Conservation (phyloP, 2,888 invertebrate genomes). For the Drosophila antonietae region DNA sequence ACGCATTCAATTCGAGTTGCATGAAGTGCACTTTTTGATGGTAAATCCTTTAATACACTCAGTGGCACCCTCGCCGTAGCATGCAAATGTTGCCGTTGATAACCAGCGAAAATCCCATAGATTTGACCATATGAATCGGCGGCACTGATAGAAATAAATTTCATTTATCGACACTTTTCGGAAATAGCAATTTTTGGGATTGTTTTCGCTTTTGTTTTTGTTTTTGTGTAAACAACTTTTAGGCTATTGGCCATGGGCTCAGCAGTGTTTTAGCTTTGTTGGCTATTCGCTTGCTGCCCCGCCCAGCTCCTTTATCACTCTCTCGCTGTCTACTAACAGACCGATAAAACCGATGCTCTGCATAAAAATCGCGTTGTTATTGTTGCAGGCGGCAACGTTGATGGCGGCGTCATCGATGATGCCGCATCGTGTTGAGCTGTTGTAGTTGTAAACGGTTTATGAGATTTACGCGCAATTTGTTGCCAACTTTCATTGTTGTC, state of each 20-base stretch:
- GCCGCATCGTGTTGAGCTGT: constrained; percentile 64
- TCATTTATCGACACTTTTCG: constrained; percentile 58
- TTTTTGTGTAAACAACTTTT: constrained; percentile 53
- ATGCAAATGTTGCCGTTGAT: constrained; percentile 42
- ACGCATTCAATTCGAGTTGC: not conserved
- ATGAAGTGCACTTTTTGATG: constrained; percentile 4
- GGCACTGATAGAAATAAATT: constrained; percentile 72
- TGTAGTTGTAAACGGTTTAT: constrained; percentile 81
- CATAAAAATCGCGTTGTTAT: constrained; percentile 79
- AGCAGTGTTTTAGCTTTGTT: constrained; percentile 66
- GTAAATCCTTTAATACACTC: constrained; percentile 40
- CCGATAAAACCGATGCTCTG: constrained; percentile 55
- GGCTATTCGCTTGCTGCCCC: constrained; percentile 26
- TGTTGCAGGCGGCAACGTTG: constrained; percentile 71
- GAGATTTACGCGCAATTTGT: constrained; percentile 82
- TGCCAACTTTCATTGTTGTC: constrained; percentile 72
- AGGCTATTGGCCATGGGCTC: constrained; percentile 46
- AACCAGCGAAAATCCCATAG: constrained; percentile 39
- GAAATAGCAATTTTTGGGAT: constrained; percentile 6
- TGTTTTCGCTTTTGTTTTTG: constrained; percentile 5
- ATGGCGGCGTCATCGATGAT: constrained; percentile 64
- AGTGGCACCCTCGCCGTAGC: not conserved
- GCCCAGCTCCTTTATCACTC: too few species aligned
- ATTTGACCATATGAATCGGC: constrained; percentile 31
- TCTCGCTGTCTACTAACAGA: constrained; percentile 6